These are phyloP conservation scores for Nycticryphes semicollaris DNA, from an alignment of 2,113 vertebrate genomes.

Conservation along the genomic window DNA sequence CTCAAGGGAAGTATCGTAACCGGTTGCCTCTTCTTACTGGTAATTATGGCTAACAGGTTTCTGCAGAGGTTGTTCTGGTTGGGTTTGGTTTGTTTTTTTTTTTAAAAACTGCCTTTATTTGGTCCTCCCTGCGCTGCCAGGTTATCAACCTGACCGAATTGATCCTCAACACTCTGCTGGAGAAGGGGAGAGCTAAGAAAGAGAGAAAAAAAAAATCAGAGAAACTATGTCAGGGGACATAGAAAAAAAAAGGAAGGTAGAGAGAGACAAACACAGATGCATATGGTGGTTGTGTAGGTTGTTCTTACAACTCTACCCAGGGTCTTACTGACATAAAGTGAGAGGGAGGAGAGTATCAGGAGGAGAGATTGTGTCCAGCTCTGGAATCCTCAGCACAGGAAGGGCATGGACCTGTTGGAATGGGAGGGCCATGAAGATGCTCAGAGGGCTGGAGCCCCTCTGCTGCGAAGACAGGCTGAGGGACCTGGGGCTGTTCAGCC, in stretches of 20 bases:
- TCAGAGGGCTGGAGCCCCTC: no score
- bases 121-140: not conserved
- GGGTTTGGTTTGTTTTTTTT: not conserved
- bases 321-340: not conserved
- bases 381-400: no score
- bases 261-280: not conserved
- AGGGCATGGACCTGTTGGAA: no score
- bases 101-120: not conserved
- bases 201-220: not conserved
- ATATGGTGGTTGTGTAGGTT: accelerated
- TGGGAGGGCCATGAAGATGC: no score
- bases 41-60: not conserved
- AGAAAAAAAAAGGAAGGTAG: not conserved
- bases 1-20: not conserved
- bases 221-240: not conserved
- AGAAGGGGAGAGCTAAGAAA: not conserved
- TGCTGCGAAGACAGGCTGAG: no score
- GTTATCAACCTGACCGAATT: not conserved
- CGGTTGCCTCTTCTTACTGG: not conserved
- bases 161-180: not conserved
- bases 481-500: no score
- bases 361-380: not conserved
- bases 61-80: not conserved
- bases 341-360: not conserved
- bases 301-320: not conserved